Base-by-base conservation (phyloP, 2,888 invertebrate species). In the Torymus tubicola region DNA sequence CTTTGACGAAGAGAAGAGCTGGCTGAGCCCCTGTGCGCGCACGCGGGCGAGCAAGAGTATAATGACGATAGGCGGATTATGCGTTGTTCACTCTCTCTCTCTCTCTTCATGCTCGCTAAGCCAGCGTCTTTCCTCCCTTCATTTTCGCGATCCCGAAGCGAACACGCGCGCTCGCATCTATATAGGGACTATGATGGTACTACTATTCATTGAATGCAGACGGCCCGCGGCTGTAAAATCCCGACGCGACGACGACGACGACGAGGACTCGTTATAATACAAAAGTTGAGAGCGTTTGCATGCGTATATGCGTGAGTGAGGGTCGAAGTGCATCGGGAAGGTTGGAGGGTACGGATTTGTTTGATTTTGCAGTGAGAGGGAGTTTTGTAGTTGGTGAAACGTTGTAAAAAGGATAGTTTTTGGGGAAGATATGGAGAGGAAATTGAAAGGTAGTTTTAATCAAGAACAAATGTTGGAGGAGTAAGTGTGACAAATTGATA, bases 1-100 rank as follows among this genome's bases (percentile, higher is more conserved):
- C 11, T 50, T 53, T 61, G 60, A 21, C 57, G 31, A 31, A 52
- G 11, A 10, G 3, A 42, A 63, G 31, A 61, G 18, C 16, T n/a
- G 14, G 14, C 63, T 42, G 67, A 71, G n/a, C 65, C 52, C 65
- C 52, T 70, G 52, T 14, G 2, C 21, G 69, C 42, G 70, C 8
- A 24, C 11, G 2, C 21, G 69, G 18, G 70, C 8, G 16, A 42
- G 42, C 42, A 21, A 21, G 21, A 21, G 8, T 13, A 16, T 71
- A 65, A 65, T 57, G 65, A 60, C 42, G 24, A 78, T 70, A 80
- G 77, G 67, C 64, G 81, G 64, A 52, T 75, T 80, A 77, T 77
- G 63, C 72, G 75, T 74, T 69, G 50, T 57, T 78, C 73, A 61
- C 58, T 42, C 5, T 8, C 21, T n/a, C 61, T 31, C 31, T 31